Conservation (phyloP, 53 echinoderm and acorn worm species). For the Paracentrotus lividus region DNA sequence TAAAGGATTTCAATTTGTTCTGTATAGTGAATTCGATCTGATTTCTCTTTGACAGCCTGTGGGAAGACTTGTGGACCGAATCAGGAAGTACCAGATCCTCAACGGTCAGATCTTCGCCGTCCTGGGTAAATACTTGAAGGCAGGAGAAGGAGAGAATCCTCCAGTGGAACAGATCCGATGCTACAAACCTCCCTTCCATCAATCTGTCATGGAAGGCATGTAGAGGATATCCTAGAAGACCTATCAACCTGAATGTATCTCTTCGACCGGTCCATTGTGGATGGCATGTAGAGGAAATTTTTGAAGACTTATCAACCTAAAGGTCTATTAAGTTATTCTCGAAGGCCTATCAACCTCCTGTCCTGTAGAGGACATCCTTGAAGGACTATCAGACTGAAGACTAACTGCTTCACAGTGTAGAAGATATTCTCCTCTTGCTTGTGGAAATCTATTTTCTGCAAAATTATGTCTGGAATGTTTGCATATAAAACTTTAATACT, state of each 20-base stretch:
- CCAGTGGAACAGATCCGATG: slow-evolving; percentile 95
- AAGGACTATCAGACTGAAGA: not conserved
- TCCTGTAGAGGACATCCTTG: not conserved
- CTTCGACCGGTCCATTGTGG: not conserved
- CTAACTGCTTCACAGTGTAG: not conserved
- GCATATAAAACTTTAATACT: not conserved
- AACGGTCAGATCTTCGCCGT: slow-evolving; percentile 97
- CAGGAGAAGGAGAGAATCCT: slow-evolving; percentile 86
- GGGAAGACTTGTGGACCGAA: slow-evolving; percentile 91
- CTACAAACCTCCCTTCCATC: slow-evolving; percentile 98
- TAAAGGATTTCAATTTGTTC: not conserved
- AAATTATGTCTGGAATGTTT: not conserved
- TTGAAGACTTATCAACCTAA: not conserved
- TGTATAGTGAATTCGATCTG: not conserved
- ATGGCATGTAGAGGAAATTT: slow-evolving; percentile 65
- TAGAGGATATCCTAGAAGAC: slow-evolving; percentile 46
- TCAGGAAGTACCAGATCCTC: slow-evolving; percentile 95
- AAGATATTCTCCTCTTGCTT: not conserved
- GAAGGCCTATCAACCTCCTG: too few species aligned
- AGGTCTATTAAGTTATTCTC: not conserved
- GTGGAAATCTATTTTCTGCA: too few species aligned
- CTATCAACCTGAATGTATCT: slow-evolving; percentile 17
- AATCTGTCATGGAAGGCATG: slow-evolving; percentile 90
- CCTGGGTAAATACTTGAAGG: slow-evolving; percentile 91
- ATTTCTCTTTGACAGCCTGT: slow-evolving; percentile 80